Evolutionary conservation across 23 tunicate genomes (phyloP), one percentile per base, ranked within the genome.

Genomic region (Ciona savignyi): DNA sequence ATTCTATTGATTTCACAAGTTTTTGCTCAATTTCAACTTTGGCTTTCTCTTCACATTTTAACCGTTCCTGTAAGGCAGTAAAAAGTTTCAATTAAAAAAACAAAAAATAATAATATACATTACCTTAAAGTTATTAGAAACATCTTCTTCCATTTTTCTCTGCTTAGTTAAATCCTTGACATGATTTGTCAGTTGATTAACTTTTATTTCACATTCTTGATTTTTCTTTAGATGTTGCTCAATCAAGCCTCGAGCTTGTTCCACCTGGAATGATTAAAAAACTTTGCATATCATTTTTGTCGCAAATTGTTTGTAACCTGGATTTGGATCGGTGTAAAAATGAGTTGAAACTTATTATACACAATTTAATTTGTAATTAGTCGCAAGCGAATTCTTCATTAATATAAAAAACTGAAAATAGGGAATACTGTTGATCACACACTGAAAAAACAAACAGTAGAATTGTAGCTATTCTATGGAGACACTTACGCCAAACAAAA

Each of bases 41-140:
- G 9, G 68, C 33, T 75, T 80, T 75, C 48, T 76, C 86, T 33
- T 82, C 69, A 29, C 35, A 32, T 30, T 71, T 87, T 27, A 81
- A 56, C 26, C 70, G 78, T 51, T 81, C 66, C 95, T 87, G 77
- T 21, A 31, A 32, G 26, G 3, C 9, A 71, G 29, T 27, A n/a
- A 21, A 77, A 65, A 4, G 11, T 68, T 68, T 27, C 22, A 68
- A 28, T 68, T n/a, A 4, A 25, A 68, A 68, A 27, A 29, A 28
- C 9, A 27, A 25, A 32, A 77, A 70, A 0, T 15, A 30, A n/a
- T 31, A 77, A 70, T 33, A 30, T 15, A 9, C 0, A 62, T 22
- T 61, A 86, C 93, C 85, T 80, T 32, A 1, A 23, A 60, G 32
- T 86, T 67, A 15, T 80, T 65, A 51, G 68, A n/a, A 2, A 63